These are phyloP conservation scores for Allophyes oxyacanthae DNA, from an alignment of 2,888 invertebrate genomes.

Conservation along the genomic window DNA sequence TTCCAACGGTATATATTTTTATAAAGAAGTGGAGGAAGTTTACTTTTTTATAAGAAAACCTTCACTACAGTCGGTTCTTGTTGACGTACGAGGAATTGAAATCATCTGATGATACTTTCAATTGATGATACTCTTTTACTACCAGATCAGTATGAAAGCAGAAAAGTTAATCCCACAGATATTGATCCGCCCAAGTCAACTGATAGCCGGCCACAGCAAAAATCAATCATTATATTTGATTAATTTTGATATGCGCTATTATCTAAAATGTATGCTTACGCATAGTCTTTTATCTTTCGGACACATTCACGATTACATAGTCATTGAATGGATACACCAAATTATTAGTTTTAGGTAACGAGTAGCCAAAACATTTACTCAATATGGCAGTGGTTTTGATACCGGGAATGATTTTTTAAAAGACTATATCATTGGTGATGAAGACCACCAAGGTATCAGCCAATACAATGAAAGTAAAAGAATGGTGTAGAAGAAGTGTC, in stretches of 20 bases:
- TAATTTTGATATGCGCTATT: constrained; percentile 52
- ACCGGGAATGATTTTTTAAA: too few species aligned
- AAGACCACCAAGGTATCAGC: too few species aligned
- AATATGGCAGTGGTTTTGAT: not conserved
- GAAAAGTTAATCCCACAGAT: constrained; percentile 18
- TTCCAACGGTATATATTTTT: too few species aligned
- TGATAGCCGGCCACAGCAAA: constrained; percentile 49
- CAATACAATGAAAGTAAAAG: too few species aligned
- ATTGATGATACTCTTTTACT: not conserved
- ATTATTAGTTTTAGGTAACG: constrained; percentile 14
- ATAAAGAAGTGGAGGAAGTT: too few species aligned
- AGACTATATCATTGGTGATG: too few species aligned
- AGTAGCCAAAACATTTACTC: not conserved
- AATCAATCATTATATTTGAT: constrained; percentile 57
- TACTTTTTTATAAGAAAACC: too few species aligned
- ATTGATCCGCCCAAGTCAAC: constrained; percentile 49
- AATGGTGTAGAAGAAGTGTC: too few species aligned
- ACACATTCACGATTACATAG: constrained; percentile 43
- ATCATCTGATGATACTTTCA: too few species aligned
- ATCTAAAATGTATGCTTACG: constrained; percentile 51
- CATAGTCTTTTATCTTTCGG: constrained; percentile 51
- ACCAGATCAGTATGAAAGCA: not conserved
- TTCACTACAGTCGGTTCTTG: too few species aligned
- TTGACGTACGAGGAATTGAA: too few species aligned
- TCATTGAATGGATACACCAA: constrained; percentile 37